A percentile compares a stretch with the other conserved stretches of the same genome.
phyloP scores from a whole-genome alignment of 2,888 invertebrate species.

The Miltochrista miniata region DNA sequence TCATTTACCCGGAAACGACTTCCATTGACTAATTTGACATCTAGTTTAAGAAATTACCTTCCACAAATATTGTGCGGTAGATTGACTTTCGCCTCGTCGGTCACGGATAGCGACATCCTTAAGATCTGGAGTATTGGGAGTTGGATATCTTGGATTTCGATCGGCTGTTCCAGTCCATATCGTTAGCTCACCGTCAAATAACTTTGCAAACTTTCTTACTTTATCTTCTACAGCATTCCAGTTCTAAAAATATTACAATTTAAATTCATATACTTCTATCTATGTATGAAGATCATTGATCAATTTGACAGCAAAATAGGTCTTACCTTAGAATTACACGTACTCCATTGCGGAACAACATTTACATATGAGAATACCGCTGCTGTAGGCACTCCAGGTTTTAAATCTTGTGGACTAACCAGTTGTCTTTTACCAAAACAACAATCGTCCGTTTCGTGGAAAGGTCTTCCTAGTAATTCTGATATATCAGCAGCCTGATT shows the following conservation, averaged over 20 bases:
- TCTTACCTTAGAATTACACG: constrained; percentile 50
- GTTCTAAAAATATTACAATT: constrained; percentile 40
- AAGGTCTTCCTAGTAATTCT: constrained; percentile 18
- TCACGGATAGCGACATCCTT: constrained; percentile 24
- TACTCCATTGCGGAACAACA: constrained; percentile 60
- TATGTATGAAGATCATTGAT: not conserved
- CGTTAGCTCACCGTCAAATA: constrained; percentile 25
- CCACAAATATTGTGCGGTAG: constrained; percentile 54
- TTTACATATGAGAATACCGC: constrained; percentile 53
- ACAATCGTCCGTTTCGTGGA: constrained; percentile 40
- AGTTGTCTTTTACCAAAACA: constrained; percentile 55
- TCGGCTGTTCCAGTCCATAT: constrained; percentile 51
- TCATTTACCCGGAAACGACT: too few species aligned
- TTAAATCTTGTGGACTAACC: constrained; percentile 51
- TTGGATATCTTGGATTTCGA: constrained; percentile 10
- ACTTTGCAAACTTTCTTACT: constrained; percentile 42
- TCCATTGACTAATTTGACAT: not conserved
- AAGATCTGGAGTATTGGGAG: not conserved
- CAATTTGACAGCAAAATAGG: not conserved
- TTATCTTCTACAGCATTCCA: constrained; percentile 55
- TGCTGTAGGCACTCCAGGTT: constrained; percentile 48
- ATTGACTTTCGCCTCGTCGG: constrained; percentile 21
- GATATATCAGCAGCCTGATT: constrained; percentile 38
- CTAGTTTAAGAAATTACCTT: constrained; percentile 44
- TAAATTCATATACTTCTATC: not conserved